phyloP scores from a whole-genome alignment of 2,888 invertebrate genomes.

The Luperina testacea region DNA sequence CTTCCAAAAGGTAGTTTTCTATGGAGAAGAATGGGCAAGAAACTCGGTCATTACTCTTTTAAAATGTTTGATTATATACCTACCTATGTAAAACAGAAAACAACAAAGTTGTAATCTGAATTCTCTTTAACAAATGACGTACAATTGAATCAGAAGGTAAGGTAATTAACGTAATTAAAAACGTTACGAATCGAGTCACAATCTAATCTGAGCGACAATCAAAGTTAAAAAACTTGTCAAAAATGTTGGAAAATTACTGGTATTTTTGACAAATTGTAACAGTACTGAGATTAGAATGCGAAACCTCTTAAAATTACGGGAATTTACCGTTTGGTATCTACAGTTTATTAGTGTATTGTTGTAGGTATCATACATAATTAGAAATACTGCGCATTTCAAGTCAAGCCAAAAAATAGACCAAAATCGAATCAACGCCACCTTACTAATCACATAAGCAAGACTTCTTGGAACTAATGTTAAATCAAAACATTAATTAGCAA shows the following conservation, averaged over 20 bases:
- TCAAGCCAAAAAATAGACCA: neutral
- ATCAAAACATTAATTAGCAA: constrained; percentile 1
- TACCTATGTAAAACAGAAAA: neutral
- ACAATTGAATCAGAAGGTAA: neutral
- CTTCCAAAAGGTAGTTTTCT: too few species aligned
- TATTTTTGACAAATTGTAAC: neutral
- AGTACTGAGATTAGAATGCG: neutral
- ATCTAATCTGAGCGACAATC: neutral
- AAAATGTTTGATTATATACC: too few species aligned
- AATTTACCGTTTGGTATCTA: neutral
- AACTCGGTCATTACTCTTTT: too few species aligned
- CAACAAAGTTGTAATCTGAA: neutral
- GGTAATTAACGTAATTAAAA: neutral
- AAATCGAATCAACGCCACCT: neutral
- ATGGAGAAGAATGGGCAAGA: too few species aligned
- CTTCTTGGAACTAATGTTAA: neutral
- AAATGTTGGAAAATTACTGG: neutral
- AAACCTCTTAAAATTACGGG: neutral
- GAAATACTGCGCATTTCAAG: neutral
- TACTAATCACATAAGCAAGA: neutral
- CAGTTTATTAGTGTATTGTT: neutral
- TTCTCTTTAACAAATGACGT: neutral
- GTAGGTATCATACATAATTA: neutral
- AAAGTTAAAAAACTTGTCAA: neutral
- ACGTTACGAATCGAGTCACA: neutral